These are phyloP conservation scores for Morpho achilles DNA, from an alignment of 2,888 invertebrate species.

Conservation along the genomic window DNA sequence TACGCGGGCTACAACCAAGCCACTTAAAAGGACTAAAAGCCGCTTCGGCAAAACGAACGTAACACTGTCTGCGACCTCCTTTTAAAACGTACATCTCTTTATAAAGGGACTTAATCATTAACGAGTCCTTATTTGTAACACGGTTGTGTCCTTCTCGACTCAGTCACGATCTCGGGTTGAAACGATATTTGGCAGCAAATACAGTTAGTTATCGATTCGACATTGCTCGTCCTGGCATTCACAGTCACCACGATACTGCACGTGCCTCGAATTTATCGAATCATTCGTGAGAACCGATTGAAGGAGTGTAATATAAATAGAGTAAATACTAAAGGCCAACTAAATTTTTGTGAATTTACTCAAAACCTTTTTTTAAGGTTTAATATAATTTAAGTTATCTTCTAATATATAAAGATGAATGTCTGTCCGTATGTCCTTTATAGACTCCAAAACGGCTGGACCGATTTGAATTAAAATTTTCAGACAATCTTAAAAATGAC, in stretches of 20 bases:
- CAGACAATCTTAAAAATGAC: no score
- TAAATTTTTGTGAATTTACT: not conserved
- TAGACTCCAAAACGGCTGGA: no score
- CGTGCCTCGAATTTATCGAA: constrained; percentile 60
- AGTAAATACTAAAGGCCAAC: constrained; percentile 6
- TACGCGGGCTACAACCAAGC: no score
- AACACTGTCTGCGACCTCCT: constrained; percentile 13
- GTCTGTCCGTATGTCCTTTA: no score
- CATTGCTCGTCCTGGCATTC: constrained; percentile 66
- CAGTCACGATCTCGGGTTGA: constrained; percentile 38
- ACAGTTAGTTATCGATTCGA: constrained; percentile 74
- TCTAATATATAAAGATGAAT: no score
- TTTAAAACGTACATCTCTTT: not conserved
- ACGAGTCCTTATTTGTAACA: constrained; percentile 32
- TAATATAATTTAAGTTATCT: not conserved
- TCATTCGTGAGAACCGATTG: constrained; percentile 60
- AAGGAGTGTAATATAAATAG: constrained; percentile 46
- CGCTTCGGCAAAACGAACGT: constrained; percentile 1
- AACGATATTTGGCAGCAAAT: constrained; percentile 60
- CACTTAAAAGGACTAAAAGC: not conserved
- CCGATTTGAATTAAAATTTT: no score
- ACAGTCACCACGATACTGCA: constrained; percentile 39
- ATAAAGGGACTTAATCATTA: constrained; percentile 19
- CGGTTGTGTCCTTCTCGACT: constrained; percentile 40
- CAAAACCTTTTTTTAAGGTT: not conserved